Evolutionary conservation across 2,888 invertebrate genomes (phyloP).

Genomic region (Ophion ellenae): DNA sequence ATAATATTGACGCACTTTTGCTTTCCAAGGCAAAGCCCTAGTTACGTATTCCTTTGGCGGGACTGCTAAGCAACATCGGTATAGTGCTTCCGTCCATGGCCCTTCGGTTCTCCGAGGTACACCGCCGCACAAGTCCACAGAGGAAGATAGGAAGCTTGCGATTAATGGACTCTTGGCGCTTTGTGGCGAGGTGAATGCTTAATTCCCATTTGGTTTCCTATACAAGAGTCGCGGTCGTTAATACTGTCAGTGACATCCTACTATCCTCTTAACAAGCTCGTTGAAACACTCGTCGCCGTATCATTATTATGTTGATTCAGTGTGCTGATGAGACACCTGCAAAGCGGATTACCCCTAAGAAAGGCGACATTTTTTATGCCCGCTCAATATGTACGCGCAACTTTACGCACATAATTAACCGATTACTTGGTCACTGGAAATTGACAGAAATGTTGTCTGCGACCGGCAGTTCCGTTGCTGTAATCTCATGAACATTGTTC

Average conservation of each 20-base stretch:
- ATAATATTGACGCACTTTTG: constrained; percentile 54
- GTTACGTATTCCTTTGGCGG: constrained; percentile 62
- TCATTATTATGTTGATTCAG: not conserved
- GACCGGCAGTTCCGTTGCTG: not conserved
- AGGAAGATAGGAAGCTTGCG: constrained; percentile 29
- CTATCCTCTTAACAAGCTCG: not conserved
- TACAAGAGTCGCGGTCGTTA: not conserved
- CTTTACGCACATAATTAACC: too few relatives aligned
- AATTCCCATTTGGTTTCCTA: constrained; percentile 24
- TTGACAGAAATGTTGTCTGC: too few relatives aligned
- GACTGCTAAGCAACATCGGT: not conserved
- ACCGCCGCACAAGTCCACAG: constrained; percentile 11
- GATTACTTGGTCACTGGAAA: too few relatives aligned
- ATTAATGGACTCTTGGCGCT: constrained; percentile 34
- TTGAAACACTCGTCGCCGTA: not conserved
- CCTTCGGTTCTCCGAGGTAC: constrained; percentile 29
- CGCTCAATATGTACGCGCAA: too few relatives aligned
- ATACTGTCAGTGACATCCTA: constrained; percentile 9
- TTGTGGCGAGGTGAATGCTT: constrained; percentile 40
- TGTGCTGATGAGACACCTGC: not conserved
- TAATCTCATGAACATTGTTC: not conserved
- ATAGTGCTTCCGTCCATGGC: constrained; percentile 32
- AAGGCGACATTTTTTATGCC: too few relatives aligned
- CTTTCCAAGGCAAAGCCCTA: constrained; percentile 43
- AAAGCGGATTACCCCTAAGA: too few relatives aligned